Percentiles rank a stretch among this genome's conserved stretches.
These are phyloP conservation scores for Pachyramphus minor DNA, from an alignment of 2,113 vertebrate species.

Conservation along the genomic window DNA sequence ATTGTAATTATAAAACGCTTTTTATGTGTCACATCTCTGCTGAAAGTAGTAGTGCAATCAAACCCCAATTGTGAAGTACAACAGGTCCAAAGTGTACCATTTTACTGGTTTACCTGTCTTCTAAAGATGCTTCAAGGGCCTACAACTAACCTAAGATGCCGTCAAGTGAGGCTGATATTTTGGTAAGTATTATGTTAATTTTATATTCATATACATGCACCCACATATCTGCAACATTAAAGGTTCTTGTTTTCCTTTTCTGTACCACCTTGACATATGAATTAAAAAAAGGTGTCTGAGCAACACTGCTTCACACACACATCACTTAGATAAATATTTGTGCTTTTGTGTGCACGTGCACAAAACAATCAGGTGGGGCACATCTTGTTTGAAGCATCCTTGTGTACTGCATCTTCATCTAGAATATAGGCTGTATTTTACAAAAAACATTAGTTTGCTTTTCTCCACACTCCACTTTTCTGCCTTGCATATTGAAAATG, in stretches of 20 bases:
- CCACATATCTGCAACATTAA: neutral
- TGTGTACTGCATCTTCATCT: neutral
- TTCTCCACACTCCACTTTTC: neutral
- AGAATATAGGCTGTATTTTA: neutral
- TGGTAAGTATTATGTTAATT: neutral
- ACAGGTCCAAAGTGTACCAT: neutral
- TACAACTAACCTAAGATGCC: neutral
- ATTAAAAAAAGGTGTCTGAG: neutral
- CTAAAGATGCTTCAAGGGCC: neutral
- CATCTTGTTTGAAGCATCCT: neutral
- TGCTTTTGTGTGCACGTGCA: fast-evolving
- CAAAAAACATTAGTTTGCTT: neutral
- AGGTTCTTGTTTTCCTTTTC: neutral
- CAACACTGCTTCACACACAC: neutral
- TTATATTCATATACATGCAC: neutral
- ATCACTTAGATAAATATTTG: neutral
- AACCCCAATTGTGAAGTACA: neutral
- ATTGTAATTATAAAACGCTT: neutral
- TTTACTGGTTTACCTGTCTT: neutral
- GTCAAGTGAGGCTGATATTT: neutral
- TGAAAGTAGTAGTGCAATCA: neutral
- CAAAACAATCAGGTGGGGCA: neutral
- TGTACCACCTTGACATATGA: neutral
- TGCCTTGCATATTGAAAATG: neutral
- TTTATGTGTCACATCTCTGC: neutral